Conservation (phyloP, 2,888 invertebrate species). For the Leptodirus hochenwartii region DNA sequence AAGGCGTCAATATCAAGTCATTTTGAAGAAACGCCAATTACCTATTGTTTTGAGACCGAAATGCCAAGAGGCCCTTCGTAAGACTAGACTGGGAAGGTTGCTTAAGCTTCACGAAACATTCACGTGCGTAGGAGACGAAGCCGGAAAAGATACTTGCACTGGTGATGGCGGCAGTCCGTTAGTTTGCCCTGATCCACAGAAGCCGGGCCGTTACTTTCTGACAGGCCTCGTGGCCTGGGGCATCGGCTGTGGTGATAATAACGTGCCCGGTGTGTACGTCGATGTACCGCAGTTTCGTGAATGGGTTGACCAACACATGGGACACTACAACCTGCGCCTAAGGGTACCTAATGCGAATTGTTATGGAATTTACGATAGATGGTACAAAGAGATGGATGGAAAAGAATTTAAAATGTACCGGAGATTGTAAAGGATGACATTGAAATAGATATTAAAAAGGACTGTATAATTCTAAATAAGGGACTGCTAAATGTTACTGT, state of each 20-base stretch:
- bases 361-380: no score
- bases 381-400: no score
- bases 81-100: slow-evolving; percentile 43
- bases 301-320: slow-evolving; percentile 53
- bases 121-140: slow-evolving; percentile 62
- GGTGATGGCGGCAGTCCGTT: slow-evolving; percentile 67
- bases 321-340: no score
- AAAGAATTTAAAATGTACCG: no score
- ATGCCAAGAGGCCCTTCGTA: slow-evolving; percentile 42
- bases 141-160: slow-evolving; percentile 55
- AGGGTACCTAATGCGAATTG: no score
- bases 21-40: slow-evolving; percentile 53
- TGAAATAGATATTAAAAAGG: no score
- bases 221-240: slow-evolving; percentile 79
- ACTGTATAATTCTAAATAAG: no score
- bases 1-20: slow-evolving; percentile 44
- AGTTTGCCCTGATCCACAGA: slow-evolving; percentile 39
- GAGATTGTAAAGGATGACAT: no score
- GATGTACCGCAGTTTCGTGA: slow-evolving; percentile 44
- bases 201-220: slow-evolving; percentile 46
- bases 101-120: slow-evolving; percentile 53
- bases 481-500: no score
- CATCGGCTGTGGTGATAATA: slow-evolving; percentile 57
- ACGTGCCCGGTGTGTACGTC: slow-evolving; percentile 65
- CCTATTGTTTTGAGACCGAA: slow-evolving; percentile 39